Base-by-base conservation (phyloP, 2,797 vertebrate genomes). In the Sebastes hubbsi region DNA sequence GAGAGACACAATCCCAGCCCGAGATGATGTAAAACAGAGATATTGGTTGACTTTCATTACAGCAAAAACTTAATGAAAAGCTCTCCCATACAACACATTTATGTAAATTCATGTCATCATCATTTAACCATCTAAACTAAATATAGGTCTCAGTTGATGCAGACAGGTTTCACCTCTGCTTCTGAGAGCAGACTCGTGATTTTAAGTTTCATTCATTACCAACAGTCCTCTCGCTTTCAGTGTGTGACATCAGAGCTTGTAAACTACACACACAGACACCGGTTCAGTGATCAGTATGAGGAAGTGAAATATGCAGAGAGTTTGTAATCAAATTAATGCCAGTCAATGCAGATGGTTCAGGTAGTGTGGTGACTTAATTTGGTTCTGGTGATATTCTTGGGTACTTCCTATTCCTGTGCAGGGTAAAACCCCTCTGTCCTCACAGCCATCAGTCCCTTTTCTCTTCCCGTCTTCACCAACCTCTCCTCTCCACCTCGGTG, bases 281-380 rank as follows among this genome's bases (percentile, higher is more conserved):
- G 18, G 12, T 4, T 65, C 14, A 61, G 5, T 67, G 67, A 52
- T 30, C 16, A 59, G 20, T 1, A n/a, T 18, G 56, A 86, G 84
- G 82, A 88, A 89, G 63, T 83, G 74, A 85, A 79, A 88, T 8
- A 14, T 59, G 18, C 18, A 52, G 18, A 30, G 6, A 25, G 13
- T 9, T 18, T 29, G 16, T 49, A 59, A 3, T 42, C 13, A 62
- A 56, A 34, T 67, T 1, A 10, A 22, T 60, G 38, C 0, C 22
- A 20, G 38, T 22, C 10, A 55, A 7, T 29, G 55, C 2, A 46
- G 25, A 65, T 10, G 4, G 7, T 22, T 30, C 18, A 38, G n/a
- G 36, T 16, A 27, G 2, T 27, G 1, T 22, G 13, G 20, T 34
- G 2, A 2, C 36, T 38, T 38, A 38, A 38, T 38, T 38, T 38